Percentiles rank a stretch among this genome's conserved stretches.
phyloP scores from a whole-genome alignment of 2,888 invertebrate species.

The Euzophera pinguis region DNA sequence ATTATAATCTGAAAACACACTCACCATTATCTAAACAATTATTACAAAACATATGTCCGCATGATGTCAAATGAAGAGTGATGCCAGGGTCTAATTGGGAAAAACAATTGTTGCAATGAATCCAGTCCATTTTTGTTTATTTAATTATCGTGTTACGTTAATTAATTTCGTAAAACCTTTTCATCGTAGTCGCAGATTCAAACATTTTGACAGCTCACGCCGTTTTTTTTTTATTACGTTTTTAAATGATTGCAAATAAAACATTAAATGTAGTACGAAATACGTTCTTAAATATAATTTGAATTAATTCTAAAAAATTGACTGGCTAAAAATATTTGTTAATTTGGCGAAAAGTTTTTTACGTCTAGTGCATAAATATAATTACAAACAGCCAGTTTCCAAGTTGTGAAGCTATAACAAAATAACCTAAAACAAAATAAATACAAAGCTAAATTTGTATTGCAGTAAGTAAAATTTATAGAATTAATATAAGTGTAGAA shows the following conservation, averaged over 20 bases:
- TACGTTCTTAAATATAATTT: neutral
- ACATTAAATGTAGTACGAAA: neutral
- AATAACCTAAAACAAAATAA: no score
- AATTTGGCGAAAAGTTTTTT: no score
- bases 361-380: no score
- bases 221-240: neutral
- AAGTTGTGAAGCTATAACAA: no score
- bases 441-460: no score
- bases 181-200: constrained; percentile 19
- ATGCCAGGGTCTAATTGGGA: constrained; percentile 65
- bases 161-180: neutral
- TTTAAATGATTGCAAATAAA: neutral
- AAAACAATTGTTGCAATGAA: constrained; percentile 76
- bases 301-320: no score
- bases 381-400: no score
- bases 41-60: constrained; percentile 77
- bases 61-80: constrained; percentile 70
- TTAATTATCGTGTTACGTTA: neutral
- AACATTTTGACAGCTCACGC: constrained; percentile 12
- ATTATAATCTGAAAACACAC: no score
- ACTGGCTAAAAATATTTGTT: no score
- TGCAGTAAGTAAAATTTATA: no score
- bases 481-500: no score
- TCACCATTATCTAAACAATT: constrained; percentile 66
- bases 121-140: constrained; percentile 66